Conservation (phyloP, 2,113 vertebrate genomes). For the Tinamus guttatus region DNA sequence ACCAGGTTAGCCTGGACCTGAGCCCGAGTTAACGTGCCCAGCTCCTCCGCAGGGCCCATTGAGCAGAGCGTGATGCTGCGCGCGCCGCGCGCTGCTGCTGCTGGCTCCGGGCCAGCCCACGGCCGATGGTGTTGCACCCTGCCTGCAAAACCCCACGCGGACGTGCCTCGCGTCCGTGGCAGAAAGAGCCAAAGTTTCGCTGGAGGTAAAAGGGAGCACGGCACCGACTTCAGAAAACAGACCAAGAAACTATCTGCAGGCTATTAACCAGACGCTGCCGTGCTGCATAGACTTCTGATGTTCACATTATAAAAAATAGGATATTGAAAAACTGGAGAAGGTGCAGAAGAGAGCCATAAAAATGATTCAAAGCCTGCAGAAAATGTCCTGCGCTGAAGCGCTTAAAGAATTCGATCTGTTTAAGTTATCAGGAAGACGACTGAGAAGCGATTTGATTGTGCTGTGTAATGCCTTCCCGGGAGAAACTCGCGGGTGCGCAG, state of each 20-base stretch:
- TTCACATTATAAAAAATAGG: slow-evolving; percentile 31
- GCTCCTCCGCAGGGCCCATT: not conserved
- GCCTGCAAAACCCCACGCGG: accelerated
- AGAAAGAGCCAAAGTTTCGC: not conserved
- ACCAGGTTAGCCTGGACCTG: not conserved
- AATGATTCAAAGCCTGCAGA: slow-evolving; percentile 62
- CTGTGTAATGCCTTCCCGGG: not conserved
- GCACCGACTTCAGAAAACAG: not conserved
- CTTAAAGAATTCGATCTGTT: slow-evolving; percentile 60
- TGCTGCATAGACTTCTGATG: not conserved
- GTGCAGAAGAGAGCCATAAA: slow-evolving; percentile 51
- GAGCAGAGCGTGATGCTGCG: not conserved
- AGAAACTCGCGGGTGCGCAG: not conserved
- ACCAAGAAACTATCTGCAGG: not conserved
- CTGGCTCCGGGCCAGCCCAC: not conserved
- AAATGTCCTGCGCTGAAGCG: not conserved
- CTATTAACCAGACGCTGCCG: slow-evolving; percentile 3
- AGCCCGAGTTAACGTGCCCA: not conserved
- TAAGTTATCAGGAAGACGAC: slow-evolving; percentile 59
- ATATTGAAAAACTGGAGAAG: slow-evolving; percentile 72
- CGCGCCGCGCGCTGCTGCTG: accelerated
- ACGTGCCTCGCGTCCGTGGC: not conserved
- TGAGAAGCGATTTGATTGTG: slow-evolving; percentile 22
- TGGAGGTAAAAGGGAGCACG: not conserved
- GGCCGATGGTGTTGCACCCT: not conserved